Percentiles rank a stretch among this genome's conserved stretches.
phyloP scores from a whole-genome alignment of 2,888 invertebrate species.

The Tethea ocularis region DNA sequence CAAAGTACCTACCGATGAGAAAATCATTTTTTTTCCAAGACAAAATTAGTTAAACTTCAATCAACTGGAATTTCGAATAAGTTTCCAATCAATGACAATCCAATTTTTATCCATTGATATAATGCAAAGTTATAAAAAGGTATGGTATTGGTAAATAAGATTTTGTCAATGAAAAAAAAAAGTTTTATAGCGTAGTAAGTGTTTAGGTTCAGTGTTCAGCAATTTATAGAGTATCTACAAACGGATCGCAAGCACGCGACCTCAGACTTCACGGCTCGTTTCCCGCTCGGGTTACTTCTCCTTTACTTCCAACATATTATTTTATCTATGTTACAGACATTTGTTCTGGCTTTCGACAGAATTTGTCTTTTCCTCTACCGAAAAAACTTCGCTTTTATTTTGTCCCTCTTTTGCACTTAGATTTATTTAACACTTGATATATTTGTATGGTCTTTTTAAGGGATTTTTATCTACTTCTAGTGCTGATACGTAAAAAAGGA shows the following conservation, averaged over 20 bases:
- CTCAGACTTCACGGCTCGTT: slow-evolving; percentile 31
- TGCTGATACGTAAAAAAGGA: background rate
- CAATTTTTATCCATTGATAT: too few relatives aligned
- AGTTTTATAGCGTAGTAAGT: background rate
- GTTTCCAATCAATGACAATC: too few relatives aligned
- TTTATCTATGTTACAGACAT: slow-evolving; percentile 23
- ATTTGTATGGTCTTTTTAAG: background rate
- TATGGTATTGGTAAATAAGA: too few relatives aligned
- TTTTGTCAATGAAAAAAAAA: background rate
- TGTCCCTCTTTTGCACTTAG: background rate
- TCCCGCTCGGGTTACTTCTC: slow-evolving; percentile 23
- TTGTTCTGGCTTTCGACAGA: slow-evolving; percentile 22
- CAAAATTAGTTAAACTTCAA: too few relatives aligned
- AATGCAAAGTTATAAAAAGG: too few relatives aligned
- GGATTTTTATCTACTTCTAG: background rate
- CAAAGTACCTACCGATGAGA: too few relatives aligned
- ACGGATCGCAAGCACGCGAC: slow-evolving; percentile 23
- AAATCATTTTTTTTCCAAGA: too few relatives aligned
- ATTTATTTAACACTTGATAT: slow-evolving; percentile 9
- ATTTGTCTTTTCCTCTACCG: slow-evolving; percentile 21
- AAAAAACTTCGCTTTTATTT: slow-evolving; percentile 15
- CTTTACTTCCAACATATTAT: slow-evolving; percentile 12
- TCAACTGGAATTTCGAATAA: too few relatives aligned
- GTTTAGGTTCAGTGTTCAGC: background rate
- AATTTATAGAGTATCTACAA: slow-evolving; percentile 8